phyloP scores from a whole-genome alignment of 2,888 invertebrate species.

The Conistra vaccinii region DNA sequence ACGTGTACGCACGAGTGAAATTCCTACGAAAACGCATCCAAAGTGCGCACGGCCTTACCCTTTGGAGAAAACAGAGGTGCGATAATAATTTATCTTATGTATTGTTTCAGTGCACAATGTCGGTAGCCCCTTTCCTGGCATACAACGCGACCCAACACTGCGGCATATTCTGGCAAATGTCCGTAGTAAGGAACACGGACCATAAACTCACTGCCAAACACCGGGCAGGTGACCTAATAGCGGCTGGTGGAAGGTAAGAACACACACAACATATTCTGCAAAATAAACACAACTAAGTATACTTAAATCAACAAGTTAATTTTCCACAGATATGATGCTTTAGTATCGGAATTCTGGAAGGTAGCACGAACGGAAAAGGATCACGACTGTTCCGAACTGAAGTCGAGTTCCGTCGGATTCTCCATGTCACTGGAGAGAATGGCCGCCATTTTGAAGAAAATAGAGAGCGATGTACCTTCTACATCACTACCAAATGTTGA shows the following conservation, averaged over 20 bases:
- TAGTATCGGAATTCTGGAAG: conserved; percentile 94
- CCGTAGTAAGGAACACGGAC: conserved; percentile 73
- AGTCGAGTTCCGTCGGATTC: conserved; percentile 93
- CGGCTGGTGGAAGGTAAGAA: conserved; percentile 95
- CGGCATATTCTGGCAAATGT: conserved; percentile 92
- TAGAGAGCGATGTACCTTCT: conserved; percentile 90
- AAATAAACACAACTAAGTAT: neutral
- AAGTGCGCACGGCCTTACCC: too few species aligned
- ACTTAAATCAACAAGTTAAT: neutral
- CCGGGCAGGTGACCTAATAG: conserved; percentile 93
- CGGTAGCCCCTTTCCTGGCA: conserved; percentile 87
- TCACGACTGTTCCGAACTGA: conserved; percentile 74
- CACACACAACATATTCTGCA: neutral
- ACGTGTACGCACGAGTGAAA: too few species aligned
- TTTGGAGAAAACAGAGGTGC: too few species aligned
- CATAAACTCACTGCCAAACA: conserved; percentile 76
- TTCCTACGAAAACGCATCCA: too few species aligned
- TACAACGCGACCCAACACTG: conserved; percentile 89
- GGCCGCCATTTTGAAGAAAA: conserved; percentile 91
- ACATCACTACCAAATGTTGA: conserved; percentile 88
- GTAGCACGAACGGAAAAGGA: conserved; percentile 82
- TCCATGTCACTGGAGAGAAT: conserved; percentile 96
- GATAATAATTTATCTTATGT: too few species aligned
- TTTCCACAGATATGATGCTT: conserved; percentile 93
- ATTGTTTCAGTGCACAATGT: conserved; percentile 90